phyloP scores from a whole-genome alignment of 2,888 invertebrate genomes.

The Patella depressa region DNA sequence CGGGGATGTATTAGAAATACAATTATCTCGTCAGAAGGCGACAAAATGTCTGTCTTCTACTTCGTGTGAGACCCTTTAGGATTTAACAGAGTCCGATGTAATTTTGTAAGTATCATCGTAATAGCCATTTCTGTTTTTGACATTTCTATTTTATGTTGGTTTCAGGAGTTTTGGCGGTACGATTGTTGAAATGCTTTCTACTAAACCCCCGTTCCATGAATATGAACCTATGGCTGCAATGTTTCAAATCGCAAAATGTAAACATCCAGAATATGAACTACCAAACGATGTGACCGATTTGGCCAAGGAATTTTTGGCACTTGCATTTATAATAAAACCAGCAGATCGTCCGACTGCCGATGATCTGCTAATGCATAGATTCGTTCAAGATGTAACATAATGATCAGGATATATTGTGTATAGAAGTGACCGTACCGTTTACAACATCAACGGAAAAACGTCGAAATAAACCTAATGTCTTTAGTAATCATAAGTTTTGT shows the following conservation, averaged over 20 bases:
- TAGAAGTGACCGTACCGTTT: no score
- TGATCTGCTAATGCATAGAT: slow-evolving; percentile 55
- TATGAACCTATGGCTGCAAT: slow-evolving; percentile 71
- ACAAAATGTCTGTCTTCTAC: no score
- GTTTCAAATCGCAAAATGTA: slow-evolving; percentile 69
- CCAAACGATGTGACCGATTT: slow-evolving; percentile 53
- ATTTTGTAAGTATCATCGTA: no score
- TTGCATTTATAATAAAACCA: slow-evolving; percentile 60
- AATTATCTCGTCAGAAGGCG: no score
- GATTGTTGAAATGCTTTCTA: slow-evolving; percentile 71
- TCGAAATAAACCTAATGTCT: no score
- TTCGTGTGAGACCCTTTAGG: no score
- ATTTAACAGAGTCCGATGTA: no score
- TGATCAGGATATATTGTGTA: neutral
- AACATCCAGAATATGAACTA: slow-evolving; percentile 65
- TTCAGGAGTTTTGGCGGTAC: slow-evolving; percentile 72
- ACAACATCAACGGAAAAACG: no score
- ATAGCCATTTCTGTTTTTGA: no score
- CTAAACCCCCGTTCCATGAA: slow-evolving; percentile 69
- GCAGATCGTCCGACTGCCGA: slow-evolving; percentile 63
- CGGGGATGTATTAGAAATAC: no score
- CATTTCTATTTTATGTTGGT: no score
- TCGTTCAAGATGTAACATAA: slow-evolving; percentile 38
- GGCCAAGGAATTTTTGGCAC: slow-evolving; percentile 60
- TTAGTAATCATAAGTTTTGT: no score